Evolutionary conservation across 1,140 invertebrate species (phyloP).

Genomic region (Oryzaephilus surinamensis): DNA sequence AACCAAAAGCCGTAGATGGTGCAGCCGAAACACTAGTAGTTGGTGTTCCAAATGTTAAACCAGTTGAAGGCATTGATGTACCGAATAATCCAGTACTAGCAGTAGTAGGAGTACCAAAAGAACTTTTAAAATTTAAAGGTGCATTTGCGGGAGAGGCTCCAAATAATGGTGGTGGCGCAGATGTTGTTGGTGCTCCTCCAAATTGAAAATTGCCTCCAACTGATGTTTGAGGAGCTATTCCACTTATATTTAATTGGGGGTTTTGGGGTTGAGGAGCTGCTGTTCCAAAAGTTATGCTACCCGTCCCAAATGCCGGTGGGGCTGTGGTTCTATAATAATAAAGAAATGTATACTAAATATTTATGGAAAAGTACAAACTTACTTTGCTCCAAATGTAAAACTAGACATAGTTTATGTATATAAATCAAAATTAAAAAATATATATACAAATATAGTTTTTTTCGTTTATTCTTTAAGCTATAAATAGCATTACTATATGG

Average conservation of each 20-base stretch:
- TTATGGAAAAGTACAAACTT: conserved; percentile 2
- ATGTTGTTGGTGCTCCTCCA: conserved; percentile 4
- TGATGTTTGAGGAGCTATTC: neutral
- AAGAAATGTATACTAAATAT: neutral
- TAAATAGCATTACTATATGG: no score
- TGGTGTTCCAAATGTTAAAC: conserved; percentile 17
- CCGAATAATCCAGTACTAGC: no score
- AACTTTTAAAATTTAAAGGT: conserved; percentile 27
- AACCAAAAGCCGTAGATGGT: conserved; percentile 7
- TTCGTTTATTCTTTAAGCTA: no score
- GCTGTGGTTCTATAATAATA: conserved; percentile 7
- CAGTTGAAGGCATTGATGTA: conserved; percentile 10
- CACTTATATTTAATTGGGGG: no score
- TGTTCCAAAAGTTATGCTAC: conserved; percentile 8
- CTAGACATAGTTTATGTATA: conserved; percentile 4
- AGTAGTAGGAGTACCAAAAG: conserved; percentile 16
- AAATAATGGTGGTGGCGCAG: conserved; percentile 15
- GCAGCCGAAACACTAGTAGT: conserved; percentile 9
- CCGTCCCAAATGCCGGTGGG: conserved; percentile 4
- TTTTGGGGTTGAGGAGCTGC: conserved; percentile 2
- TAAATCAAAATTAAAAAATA: no score
- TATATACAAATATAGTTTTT: no score
- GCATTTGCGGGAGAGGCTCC: conserved; percentile 27
- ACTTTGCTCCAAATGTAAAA: conserved; percentile 8
- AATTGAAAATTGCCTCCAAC: neutral